Evolutionary conservation across 1,140 invertebrate genomes (phyloP).

Genomic region (Dreissena polymorpha): DNA sequence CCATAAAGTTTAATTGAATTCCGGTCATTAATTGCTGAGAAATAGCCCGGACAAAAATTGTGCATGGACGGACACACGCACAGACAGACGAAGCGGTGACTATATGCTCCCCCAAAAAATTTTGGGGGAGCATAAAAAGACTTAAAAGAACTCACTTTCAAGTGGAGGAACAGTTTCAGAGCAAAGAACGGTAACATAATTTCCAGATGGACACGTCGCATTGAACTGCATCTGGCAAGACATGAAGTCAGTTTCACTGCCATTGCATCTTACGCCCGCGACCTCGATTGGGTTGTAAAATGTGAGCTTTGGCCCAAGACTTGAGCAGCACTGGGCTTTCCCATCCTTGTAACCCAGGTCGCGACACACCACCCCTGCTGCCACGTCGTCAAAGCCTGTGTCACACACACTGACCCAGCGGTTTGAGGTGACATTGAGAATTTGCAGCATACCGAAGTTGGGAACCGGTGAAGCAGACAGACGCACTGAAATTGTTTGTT

Average conservation of each 20-base stretch:
- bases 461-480: slow-evolving; percentile 52
- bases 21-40: too few species aligned
- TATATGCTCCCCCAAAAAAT: too few species aligned
- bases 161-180: slow-evolving; percentile 46
- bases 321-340: slow-evolving; percentile 67
- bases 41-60: too few species aligned
- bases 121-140: too few species aligned
- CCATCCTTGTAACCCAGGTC: slow-evolving; percentile 83
- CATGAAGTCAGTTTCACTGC: slow-evolving; percentile 79
- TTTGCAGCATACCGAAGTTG: slow-evolving; percentile 66
- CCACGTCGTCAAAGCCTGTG: slow-evolving; percentile 61
- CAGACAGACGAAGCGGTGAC: too few species aligned
- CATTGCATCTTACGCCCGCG: slow-evolving; percentile 60
- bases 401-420: slow-evolving; percentile 65
- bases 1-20: too few species aligned
- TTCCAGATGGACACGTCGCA: slow-evolving; percentile 55
- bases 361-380: slow-evolving; percentile 85
- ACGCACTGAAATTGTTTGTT: slow-evolving; percentile 55
- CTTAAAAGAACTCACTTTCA: slow-evolving; percentile 40
- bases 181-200: slow-evolving; percentile 68
- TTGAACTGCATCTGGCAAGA: slow-evolving; percentile 82
- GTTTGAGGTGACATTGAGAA: slow-evolving; percentile 55
- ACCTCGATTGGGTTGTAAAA: slow-evolving; percentile 47
- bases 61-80: too few species aligned
- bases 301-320: slow-evolving; percentile 56